Evolutionary conservation across 2,888 invertebrate species (phyloP), one percentile per base, ranked within the genome.

Genomic region (Limulus polyphemus): DNA sequence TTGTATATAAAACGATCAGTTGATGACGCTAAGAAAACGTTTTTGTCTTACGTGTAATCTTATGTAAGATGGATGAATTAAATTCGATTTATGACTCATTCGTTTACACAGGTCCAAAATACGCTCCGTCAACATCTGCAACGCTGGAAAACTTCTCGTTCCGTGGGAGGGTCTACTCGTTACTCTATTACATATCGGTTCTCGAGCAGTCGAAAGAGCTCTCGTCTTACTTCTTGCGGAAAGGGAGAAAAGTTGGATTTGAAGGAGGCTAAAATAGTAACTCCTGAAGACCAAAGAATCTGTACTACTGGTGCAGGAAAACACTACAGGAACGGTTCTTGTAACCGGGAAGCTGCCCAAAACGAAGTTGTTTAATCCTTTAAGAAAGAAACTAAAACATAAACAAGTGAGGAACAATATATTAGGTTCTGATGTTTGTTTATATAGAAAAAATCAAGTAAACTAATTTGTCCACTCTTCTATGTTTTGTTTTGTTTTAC

Each of bases 61-160:
- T 11, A 7, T 55, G 12, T 13, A 50, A 50, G n/a, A 50, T n/a
- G 14, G 14, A 50, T 14, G 50, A 50, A 50, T 5, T 46, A 57
- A 57, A 57, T 51, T 52, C 12, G 10, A 2, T 32, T 54, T 58
- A 13, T n/a, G 32, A 32, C 32, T 32, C 32, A 7, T 14, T 13
- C 51, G 9, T n/a, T 54, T 11, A 17, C 14, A 11, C 56, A 69
- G 69, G 70, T 70, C 11, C 85, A 88, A 57, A 88, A 88, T 75
- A 85, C 90, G 1, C 80, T 92, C 69, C 81, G 86, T 47, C 88
- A 91, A 76, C 89, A 88, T 73, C 83, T 88, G 72, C 83, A 84
- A 67, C 81, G 87, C 65, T 90, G 90, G 89, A 83, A 83, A 74
- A 83, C 66, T 3, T 58, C 61, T 12, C 63, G 69, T 16, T 64